phyloP scores from a whole-genome alignment of 2,113 vertebrate genomes.

The Psilopogon haemacephalus region DNA sequence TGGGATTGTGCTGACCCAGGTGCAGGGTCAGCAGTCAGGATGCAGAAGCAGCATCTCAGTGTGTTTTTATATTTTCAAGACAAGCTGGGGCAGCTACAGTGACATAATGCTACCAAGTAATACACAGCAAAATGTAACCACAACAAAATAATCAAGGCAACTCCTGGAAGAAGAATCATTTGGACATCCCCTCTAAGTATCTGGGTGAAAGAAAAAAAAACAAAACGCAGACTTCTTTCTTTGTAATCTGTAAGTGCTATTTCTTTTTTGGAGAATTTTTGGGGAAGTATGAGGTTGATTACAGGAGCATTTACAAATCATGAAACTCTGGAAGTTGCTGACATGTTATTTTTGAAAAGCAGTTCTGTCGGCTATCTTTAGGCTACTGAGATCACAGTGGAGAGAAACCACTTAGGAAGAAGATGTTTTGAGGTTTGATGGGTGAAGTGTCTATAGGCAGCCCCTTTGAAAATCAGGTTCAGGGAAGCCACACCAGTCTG shows the following conservation, averaged over 20 bases:
- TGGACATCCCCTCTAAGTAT: background rate
- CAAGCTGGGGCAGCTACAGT: background rate
- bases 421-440: background rate
- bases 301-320: constrained; percentile 29
- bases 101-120: background rate
- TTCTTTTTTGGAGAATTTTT: constrained; percentile 38
- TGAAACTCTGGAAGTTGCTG: constrained; percentile 45
- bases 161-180: background rate
- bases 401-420: background rate
- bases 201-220: background rate
- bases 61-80: background rate
- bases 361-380: background rate
- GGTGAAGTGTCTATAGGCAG: background rate
- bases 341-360: constrained; percentile 42
- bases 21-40: background rate
- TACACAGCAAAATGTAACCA: background rate
- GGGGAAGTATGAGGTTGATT: constrained; percentile 26
- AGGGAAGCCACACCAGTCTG: background rate
- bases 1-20: too few relatives aligned
- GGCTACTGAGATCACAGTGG: background rate
- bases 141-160: background rate
- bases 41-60: background rate
- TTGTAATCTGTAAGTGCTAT: background rate
- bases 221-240: background rate
- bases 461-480: background rate